These are phyloP conservation scores for Lophotriccus pileatus DNA, from an alignment of 2,797 vertebrate genomes.

Conservation along the genomic window DNA sequence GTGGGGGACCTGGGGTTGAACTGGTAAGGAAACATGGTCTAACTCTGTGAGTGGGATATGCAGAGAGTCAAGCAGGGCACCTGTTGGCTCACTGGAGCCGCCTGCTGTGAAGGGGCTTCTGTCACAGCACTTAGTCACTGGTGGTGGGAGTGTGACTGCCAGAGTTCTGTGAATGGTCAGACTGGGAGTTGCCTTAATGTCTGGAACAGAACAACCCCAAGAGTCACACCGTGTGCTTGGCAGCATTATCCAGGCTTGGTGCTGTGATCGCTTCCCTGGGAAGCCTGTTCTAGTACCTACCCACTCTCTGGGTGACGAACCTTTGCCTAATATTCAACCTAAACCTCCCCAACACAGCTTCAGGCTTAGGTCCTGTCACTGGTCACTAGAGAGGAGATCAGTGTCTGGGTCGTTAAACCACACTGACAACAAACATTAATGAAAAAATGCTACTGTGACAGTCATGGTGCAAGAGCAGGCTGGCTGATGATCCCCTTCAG, in stretches of 20 bases:
- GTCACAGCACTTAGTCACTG: not conserved
- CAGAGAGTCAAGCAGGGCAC: not conserved
- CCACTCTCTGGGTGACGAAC: not conserved
- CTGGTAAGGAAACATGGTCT: not conserved
- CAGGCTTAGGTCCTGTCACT: not conserved
- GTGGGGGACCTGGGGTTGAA: accelerated
- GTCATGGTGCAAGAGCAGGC: not conserved
- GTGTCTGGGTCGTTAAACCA: not conserved
- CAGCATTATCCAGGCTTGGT: not conserved
- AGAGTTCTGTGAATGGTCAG: not conserved
- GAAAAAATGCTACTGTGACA: not conserved
- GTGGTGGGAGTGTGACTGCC: not conserved
- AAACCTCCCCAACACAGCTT: not conserved
- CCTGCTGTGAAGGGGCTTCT: accelerated
- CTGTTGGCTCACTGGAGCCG: not conserved
- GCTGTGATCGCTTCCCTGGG: not conserved
- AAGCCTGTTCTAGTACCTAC: not conserved
- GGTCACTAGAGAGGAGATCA: not conserved
- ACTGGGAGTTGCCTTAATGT: not conserved
- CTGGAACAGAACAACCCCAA: not conserved
- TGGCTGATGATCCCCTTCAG: not conserved
- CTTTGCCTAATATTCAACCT: not conserved
- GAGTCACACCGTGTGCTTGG: not conserved
- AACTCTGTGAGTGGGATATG: not conserved
- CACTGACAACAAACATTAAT: not conserved